phyloP scores from a whole-genome alignment of 1,140 invertebrate genomes.

The Polyergus mexicanus region DNA sequence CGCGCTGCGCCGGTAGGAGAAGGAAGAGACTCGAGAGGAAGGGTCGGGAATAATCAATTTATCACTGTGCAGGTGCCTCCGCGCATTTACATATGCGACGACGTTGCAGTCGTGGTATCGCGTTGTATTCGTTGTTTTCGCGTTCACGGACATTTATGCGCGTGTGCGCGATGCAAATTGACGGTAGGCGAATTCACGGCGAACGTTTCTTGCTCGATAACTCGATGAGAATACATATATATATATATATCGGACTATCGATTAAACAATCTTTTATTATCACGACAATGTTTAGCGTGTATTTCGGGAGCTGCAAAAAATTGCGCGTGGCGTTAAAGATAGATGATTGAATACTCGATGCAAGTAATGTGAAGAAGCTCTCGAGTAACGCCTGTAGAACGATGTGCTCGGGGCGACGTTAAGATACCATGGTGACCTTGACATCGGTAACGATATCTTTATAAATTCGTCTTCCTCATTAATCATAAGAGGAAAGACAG shows the following conservation, averaged over 20 bases:
- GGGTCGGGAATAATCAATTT: constrained; percentile 80
- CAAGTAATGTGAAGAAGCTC: not conserved
- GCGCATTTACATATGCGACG: constrained; percentile 84
- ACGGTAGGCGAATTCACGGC: constrained; percentile 51
- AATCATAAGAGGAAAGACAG: constrained; percentile 62
- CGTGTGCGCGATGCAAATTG: constrained; percentile 74
- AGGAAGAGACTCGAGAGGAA: constrained; percentile 51
- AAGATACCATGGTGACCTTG: constrained; percentile 63
- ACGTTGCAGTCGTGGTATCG: constrained; percentile 78
- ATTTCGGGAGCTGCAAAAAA: not conserved
- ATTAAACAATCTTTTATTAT: constrained; percentile 5
- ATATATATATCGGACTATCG: not conserved
- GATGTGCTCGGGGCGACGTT: constrained; percentile 23
- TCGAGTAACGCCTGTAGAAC: not conserved
- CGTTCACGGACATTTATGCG: constrained; percentile 65
- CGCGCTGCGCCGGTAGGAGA: constrained; percentile 14
- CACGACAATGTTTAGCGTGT: not conserved
- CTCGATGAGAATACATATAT: not conserved
- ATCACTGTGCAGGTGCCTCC: constrained; percentile 82
- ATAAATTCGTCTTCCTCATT: constrained; percentile 75
- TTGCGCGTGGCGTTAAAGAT: not conserved
- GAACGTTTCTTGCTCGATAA: constrained; percentile 8
- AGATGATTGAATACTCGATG: constrained; percentile 4
- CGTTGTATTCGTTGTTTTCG: constrained; percentile 73
- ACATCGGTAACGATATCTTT: constrained; percentile 43